Percentiles rank a stretch among this genome's conserved stretches.
phyloP scores from a whole-genome alignment of 1,140 invertebrate species.

The Drosophila mayri region DNA sequence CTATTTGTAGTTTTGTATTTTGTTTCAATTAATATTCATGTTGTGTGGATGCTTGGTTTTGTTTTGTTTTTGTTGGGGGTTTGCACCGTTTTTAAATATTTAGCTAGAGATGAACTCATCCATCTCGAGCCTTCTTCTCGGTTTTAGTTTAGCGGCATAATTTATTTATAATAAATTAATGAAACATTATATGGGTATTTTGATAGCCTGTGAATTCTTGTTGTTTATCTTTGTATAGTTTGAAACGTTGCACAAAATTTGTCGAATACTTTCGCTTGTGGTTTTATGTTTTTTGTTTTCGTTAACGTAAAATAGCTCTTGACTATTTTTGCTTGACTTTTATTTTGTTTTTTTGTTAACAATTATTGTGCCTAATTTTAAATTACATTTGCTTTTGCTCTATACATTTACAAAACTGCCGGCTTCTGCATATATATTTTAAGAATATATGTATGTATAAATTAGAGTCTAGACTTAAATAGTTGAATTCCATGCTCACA shows the following conservation, averaged over 20 bases:
- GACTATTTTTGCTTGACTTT: slow-evolving; percentile 57
- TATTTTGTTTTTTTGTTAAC: slow-evolving; percentile 50
- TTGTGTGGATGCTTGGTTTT: slow-evolving; percentile 35
- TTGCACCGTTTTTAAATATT: slow-evolving; percentile 48
- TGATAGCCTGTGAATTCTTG: slow-evolving; percentile 39
- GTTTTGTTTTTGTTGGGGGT: slow-evolving; percentile 18
- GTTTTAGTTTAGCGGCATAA: slow-evolving; percentile 60
- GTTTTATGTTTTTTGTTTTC: neutral
- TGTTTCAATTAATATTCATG: slow-evolving; percentile 36
- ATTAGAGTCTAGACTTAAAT: slow-evolving; percentile 78
- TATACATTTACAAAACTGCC: slow-evolving; percentile 75
- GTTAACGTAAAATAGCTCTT: slow-evolving; percentile 49
- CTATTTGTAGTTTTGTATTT: slow-evolving; percentile 30
- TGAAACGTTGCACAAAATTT: slow-evolving; percentile 50
- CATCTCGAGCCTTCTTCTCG: slow-evolving; percentile 26
- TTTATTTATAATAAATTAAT: slow-evolving; percentile 82
- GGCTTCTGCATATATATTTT: slow-evolving; percentile 50
- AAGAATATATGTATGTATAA: slow-evolving; percentile 49
- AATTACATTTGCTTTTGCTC: slow-evolving; percentile 68
- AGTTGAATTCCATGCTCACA: slow-evolving; percentile 76
- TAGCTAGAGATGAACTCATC: slow-evolving; percentile 43
- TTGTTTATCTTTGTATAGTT: slow-evolving; percentile 39
- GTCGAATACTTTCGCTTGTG: slow-evolving; percentile 25
- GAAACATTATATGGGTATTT: slow-evolving; percentile 58
- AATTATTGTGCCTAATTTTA: slow-evolving; percentile 77